phyloP scores from a whole-genome alignment of 2,797 vertebrate species.

The Spinus pinus region DNA sequence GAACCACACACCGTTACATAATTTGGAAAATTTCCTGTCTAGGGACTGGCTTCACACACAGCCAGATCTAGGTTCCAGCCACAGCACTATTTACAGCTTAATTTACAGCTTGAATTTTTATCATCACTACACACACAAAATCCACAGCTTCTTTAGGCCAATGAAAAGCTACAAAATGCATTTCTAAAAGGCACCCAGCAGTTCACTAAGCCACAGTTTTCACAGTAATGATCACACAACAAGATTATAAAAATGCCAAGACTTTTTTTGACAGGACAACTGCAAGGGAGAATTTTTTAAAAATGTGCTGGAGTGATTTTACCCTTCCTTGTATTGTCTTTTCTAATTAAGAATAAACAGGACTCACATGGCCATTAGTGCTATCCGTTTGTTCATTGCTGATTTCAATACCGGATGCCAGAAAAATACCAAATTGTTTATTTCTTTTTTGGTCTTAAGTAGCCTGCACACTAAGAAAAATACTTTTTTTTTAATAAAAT shows the following conservation, averaged over 20 bases:
- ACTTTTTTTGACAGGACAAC: not conserved
- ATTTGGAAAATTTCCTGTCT: not conserved
- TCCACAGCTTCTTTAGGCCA: not conserved
- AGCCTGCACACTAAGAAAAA: not conserved
- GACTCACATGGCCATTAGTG: not conserved
- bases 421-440: not conserved
- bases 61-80: not conserved
- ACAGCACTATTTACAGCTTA: not conserved
- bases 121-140: not conserved
- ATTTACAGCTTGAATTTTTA: not conserved
- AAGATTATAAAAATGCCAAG: not conserved
- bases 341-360: not conserved
- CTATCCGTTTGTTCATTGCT: not conserved
- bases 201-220: not conserved
- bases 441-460: not conserved
- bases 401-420: not conserved
- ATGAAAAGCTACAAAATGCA: not conserved
- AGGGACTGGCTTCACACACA: not conserved
- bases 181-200: not conserved
- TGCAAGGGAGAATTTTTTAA: not conserved
- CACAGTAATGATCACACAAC: not conserved
- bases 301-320: not conserved
- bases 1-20: not conserved
- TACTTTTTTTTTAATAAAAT: not conserved
- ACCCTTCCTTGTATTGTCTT: slow-evolving; percentile 16